These are phyloP conservation scores for Tuta absoluta DNA, from an alignment of 2,888 invertebrate genomes.

Conservation along the genomic window DNA sequence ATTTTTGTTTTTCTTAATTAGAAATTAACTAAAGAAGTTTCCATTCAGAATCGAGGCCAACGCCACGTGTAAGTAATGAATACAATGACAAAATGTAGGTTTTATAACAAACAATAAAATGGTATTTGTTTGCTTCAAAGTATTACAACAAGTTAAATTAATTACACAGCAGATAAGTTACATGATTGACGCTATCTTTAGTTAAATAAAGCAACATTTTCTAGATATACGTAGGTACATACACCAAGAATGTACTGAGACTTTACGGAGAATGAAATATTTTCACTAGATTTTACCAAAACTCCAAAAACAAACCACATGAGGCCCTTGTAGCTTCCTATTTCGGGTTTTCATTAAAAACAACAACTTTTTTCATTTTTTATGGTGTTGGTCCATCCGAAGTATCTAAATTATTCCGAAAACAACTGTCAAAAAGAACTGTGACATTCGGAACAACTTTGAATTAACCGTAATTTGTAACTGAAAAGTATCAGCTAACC, in stretches of 20 bases:
- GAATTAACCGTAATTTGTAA: too few species aligned
- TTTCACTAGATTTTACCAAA: not conserved
- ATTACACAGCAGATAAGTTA: constrained; percentile 11
- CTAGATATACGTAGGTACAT: not conserved
- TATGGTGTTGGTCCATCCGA: not conserved
- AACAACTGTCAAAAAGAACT: constrained; percentile 27
- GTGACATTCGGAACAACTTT: constrained; percentile 27
- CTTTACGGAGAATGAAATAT: too few species aligned
- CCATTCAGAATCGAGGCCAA: not conserved
- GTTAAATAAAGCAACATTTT: not conserved
- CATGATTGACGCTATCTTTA: constrained; percentile 10
- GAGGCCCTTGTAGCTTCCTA: too few species aligned
- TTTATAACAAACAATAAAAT: not conserved
- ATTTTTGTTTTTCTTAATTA: too few species aligned
- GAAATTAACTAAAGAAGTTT: too few species aligned
- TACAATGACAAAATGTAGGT: constrained; percentile 1
- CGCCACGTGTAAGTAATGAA: not conserved
- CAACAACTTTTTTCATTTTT: not conserved
- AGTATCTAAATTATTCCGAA: constrained; percentile 19
- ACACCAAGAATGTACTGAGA: not conserved
- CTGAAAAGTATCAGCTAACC: not conserved
- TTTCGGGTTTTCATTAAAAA: not conserved
- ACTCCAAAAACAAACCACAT: not conserved
- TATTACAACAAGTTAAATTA: not conserved
- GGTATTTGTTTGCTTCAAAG: not conserved